Percentiles rank a stretch among this genome's conserved stretches.
These are phyloP conservation scores for Brachionus rotundiformis DNA, from an alignment of 1,140 invertebrate species.

Conservation along the genomic window DNA sequence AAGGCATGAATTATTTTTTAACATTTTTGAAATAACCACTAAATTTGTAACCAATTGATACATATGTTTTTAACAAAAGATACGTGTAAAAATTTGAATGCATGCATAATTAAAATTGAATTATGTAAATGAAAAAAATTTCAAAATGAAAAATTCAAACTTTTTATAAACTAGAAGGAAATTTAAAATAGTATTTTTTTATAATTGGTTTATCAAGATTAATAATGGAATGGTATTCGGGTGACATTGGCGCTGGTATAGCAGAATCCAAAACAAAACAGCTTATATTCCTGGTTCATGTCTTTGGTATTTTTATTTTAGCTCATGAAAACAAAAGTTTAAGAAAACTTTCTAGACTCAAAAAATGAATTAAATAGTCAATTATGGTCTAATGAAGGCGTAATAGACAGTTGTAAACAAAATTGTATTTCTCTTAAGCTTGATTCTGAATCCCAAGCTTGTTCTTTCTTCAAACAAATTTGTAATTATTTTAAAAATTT, in stretches of 20 bases:
- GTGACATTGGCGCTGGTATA: conserved; percentile 17
- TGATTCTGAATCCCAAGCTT: not conserved
- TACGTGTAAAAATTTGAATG: not conserved
- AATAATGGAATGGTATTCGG: conserved; percentile 48
- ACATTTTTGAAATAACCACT: too few relatives aligned
- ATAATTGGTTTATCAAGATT: too few relatives aligned
- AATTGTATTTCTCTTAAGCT: conserved; percentile 42
- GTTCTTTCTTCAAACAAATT: conserved; percentile 45
- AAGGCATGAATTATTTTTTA: too few relatives aligned
- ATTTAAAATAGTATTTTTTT: too few relatives aligned
- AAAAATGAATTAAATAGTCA: not conserved
- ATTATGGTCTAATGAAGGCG: conserved; percentile 3
- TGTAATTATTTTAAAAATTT: conserved; percentile 2
- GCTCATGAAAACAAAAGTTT: not conserved
- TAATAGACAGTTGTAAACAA: not conserved
- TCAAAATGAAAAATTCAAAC: not conserved
- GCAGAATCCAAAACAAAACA: conserved; percentile 20
- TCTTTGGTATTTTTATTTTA: conserved; percentile 1
- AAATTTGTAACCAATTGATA: not conserved
- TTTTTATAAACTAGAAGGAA: too few relatives aligned
- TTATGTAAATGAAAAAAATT: not conserved
- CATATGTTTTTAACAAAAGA: not conserved
- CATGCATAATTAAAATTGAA: not conserved
- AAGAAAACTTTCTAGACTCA: not conserved
- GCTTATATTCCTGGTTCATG: conserved; percentile 27